Conservation (phyloP, 2,888 invertebrate species). For the Xanthorhoe spadicearia region DNA sequence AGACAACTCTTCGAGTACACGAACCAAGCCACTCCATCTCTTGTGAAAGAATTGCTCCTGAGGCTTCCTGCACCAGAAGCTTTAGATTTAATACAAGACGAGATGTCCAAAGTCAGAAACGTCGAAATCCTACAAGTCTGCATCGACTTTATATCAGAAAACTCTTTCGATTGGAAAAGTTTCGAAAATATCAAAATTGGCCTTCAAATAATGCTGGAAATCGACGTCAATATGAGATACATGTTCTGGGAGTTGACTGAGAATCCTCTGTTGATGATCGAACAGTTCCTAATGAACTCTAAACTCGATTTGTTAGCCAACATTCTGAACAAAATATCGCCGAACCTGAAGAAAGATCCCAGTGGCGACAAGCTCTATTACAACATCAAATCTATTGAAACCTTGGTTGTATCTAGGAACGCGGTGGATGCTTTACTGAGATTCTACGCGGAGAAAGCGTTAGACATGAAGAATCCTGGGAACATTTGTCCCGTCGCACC, state of each 20-base stretch:
- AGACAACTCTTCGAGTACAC: slow-evolving; percentile 84
- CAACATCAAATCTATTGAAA: slow-evolving; percentile 85
- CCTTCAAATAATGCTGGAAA: slow-evolving; percentile 87
- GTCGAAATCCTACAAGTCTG: slow-evolving; percentile 87
- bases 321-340: slow-evolving; percentile 85
- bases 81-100: slow-evolving; percentile 85
- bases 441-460: slow-evolving; percentile 91
- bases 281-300: slow-evolving; percentile 94
- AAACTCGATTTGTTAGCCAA: slow-evolving; percentile 88
- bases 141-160: slow-evolving; percentile 84
- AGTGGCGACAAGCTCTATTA: slow-evolving; percentile 84
- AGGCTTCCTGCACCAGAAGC: slow-evolving; percentile 85
- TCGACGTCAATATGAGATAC: slow-evolving; percentile 83
- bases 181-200: slow-evolving; percentile 88
- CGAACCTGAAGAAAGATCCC: slow-evolving; percentile 69
- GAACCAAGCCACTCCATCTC: slow-evolving; percentile 69
- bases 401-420: slow-evolving; percentile 82
- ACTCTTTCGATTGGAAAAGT: slow-evolving; percentile 75
- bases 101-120: slow-evolving; percentile 86
- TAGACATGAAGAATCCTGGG: slow-evolving; percentile 86
- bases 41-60: slow-evolving; percentile 83
- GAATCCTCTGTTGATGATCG: slow-evolving; percentile 91
- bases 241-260: slow-evolving; percentile 87
- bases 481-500: slow-evolving; percentile 68
- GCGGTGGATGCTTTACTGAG: slow-evolving; percentile 88